phyloP scores from a whole-genome alignment of 2,113 vertebrate genomes.

The Xiphophorus maculatus region DNA sequence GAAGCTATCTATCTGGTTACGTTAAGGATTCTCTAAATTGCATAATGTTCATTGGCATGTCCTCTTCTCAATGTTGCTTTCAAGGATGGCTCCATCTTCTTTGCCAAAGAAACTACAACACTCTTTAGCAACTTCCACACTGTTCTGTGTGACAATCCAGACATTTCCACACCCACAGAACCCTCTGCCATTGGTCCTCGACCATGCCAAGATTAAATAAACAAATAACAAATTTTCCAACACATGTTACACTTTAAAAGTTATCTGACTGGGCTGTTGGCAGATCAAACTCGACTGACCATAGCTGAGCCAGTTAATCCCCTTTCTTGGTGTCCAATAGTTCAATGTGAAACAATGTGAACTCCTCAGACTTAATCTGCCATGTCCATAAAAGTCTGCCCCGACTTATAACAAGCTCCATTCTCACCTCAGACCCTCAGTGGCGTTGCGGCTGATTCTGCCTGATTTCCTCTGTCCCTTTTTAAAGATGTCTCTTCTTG shows the following conservation, averaged over 20 bases:
- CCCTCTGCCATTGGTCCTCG: background rate
- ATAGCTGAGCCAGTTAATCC: conserved; percentile 36
- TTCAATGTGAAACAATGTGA: conserved; percentile 37
- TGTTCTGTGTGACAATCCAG: no score
- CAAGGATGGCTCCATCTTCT: no score
- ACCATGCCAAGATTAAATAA: background rate
- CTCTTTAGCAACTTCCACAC: no score
- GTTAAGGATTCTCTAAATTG: no score
- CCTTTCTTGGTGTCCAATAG: conserved; percentile 22
- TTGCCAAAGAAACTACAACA: no score
- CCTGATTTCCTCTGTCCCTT: conserved; percentile 48
- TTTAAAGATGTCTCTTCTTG: conserved; percentile 48
- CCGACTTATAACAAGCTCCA: conserved; percentile 30
- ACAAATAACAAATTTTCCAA: background rate
- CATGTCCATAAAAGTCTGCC: conserved; percentile 19
- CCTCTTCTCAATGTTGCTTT: no score
- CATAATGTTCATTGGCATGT: no score
- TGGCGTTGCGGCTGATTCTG: conserved; percentile 20
- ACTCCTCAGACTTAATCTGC: conserved; percentile 15
- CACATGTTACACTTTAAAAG: background rate
- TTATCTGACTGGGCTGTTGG: conserved; percentile 43
- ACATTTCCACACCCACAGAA: no score
- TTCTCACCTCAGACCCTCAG: conserved; percentile 46
- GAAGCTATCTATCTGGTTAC: background rate
- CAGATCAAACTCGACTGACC: conserved; percentile 33